Percentiles rank a stretch among this genome's conserved stretches.
Conservation (phyloP, 2,888 invertebrate genomes). For the Clepsis dumicolana region DNA sequence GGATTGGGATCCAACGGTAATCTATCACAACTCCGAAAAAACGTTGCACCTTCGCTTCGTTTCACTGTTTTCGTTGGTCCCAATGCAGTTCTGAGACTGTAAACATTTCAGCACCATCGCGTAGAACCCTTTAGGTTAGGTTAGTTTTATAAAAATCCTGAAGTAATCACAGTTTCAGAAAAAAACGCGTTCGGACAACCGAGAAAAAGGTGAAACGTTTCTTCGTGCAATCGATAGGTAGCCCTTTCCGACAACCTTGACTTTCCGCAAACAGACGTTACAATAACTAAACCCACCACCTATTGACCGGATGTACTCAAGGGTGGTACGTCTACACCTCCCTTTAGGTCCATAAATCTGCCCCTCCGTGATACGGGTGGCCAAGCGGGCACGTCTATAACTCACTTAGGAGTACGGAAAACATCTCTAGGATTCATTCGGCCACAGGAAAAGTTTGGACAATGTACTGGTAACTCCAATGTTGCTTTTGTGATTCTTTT, state of each 20-base stretch:
- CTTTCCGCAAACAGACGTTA: background rate
- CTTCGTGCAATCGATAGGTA: too few relatives aligned
- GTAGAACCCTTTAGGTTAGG: too few relatives aligned
- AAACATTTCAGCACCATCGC: too few relatives aligned
- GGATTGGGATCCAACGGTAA: too few relatives aligned
- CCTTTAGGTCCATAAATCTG: slow-evolving; percentile 18
- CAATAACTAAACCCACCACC: background rate
- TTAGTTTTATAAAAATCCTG: too few relatives aligned
- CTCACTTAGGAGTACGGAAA: slow-evolving; percentile 24
- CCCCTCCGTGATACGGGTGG: slow-evolving; percentile 23
- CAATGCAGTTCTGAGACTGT: too few relatives aligned
- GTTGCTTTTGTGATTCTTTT: background rate
- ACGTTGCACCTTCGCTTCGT: too few relatives aligned
- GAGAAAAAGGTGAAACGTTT: too few relatives aligned
- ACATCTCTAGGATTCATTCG: slow-evolving; percentile 18
- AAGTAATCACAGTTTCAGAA: too few relatives aligned
- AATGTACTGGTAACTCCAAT: background rate
- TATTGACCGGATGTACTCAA: background rate
- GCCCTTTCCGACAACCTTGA: background rate
- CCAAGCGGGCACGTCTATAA: slow-evolving; percentile 16
- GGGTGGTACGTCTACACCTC: slow-evolving; percentile 10
- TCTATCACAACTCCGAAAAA: too few relatives aligned
- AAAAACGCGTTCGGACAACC: too few relatives aligned
- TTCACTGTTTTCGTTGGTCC: too few relatives aligned
- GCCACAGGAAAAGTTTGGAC: slow-evolving; percentile 9